A percentile compares a stretch with the other conserved stretches of the same genome.
Evolutionary conservation across 2,888 invertebrate genomes (phyloP).

Genomic region (Idaea biselata): DNA sequence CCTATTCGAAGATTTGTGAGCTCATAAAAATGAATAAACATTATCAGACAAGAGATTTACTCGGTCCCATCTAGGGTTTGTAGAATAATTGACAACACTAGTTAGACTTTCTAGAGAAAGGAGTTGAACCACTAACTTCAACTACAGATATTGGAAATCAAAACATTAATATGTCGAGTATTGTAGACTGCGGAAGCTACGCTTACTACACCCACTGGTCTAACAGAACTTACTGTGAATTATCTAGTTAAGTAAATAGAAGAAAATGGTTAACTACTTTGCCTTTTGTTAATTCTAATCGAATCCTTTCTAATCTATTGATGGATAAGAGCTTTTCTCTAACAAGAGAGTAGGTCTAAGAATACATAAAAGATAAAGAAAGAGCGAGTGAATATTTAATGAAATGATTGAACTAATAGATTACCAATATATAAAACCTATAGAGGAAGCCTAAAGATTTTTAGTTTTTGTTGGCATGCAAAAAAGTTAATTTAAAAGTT

Average conservation of each 20-base stretch:
- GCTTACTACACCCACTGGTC: neutral
- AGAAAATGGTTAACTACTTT: neutral
- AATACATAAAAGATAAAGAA: neutral
- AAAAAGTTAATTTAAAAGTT: neutral
- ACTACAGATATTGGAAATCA: constrained; percentile 5
- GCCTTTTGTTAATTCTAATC: neutral
- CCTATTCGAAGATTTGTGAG: too few species aligned
- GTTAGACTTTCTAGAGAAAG: constrained; percentile 31
- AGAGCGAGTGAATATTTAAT: neutral
- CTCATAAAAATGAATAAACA: neutral
- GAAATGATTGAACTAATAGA: too few species aligned
- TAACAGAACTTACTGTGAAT: neutral
- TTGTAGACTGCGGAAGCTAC: neutral
- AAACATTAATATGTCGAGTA: neutral
- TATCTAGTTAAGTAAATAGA: neutral
- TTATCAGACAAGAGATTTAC: neutral
- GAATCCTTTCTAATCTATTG: neutral
- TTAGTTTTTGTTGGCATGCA: neutral
- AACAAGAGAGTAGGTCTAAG: neutral
- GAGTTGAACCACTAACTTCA: constrained; percentile 17
- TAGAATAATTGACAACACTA: constrained; percentile 15
- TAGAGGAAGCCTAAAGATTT: neutral
- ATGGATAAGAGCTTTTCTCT: neutral
- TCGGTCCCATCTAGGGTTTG: constrained; percentile 19
- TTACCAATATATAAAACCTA: too few species aligned